Evolutionary conservation across 2,113 vertebrate species (phyloP).

Genomic region (Deroptyus accipitrinus): DNA sequence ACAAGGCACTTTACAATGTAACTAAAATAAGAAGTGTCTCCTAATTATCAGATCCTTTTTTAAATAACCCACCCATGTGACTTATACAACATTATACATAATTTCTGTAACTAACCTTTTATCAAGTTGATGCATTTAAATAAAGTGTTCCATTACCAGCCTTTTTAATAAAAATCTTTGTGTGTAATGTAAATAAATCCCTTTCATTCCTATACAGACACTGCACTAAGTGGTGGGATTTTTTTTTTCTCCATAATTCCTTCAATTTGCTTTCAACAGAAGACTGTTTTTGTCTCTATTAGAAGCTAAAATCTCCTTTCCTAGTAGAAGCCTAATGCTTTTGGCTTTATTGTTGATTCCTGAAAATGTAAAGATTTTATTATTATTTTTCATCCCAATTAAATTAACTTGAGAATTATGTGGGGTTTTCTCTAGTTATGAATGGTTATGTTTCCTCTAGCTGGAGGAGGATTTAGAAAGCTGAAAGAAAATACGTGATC

Average conservation of each 20-base stretch:
- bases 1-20: slow-evolving; percentile 99
- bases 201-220: slow-evolving; percentile 25
- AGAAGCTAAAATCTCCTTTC: not conserved
- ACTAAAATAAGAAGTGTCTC: slow-evolving; percentile 52
- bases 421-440: not conserved
- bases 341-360: not conserved
- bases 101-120: slow-evolving; percentile 79
- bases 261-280: not conserved
- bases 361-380: not conserved
- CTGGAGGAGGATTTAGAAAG: not conserved
- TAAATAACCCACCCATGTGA: slow-evolving; percentile 72
- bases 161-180: slow-evolving; percentile 80
- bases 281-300: not conserved
- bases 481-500: not conserved
- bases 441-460: not conserved
- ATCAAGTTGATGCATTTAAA: slow-evolving; percentile 76
- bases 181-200: slow-evolving; percentile 70
- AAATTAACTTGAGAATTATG: not conserved
- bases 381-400: not conserved
- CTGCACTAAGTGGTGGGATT: not conserved
- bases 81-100: slow-evolving; percentile 58
- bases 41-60: slow-evolving; percentile 68
- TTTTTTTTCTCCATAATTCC: not conserved
- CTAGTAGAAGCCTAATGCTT: not conserved
- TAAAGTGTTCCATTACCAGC: slow-evolving; percentile 77